Evolutionary conservation across 2,888 invertebrate species (phyloP).

Genomic region (Leucophenga montana): DNA sequence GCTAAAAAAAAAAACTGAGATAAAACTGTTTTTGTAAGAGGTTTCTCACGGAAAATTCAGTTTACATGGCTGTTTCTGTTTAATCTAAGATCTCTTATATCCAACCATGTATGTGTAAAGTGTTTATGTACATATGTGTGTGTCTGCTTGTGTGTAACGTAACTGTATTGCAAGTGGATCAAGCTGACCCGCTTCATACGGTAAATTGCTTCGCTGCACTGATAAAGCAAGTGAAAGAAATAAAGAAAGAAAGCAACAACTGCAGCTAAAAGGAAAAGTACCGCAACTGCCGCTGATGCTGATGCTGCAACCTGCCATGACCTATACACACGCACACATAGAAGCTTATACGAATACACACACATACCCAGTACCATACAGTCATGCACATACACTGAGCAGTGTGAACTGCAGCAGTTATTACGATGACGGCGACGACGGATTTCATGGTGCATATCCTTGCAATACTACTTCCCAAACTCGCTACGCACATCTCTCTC

Average conservation of each 20-base stretch:
- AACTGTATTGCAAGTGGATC: constrained; percentile 30
- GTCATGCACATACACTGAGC: background rate
- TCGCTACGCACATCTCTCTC: constrained; percentile 34
- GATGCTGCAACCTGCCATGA: constrained; percentile 19
- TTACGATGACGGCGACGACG: constrained; percentile 17
- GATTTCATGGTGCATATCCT: constrained; percentile 56
- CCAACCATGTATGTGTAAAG: background rate
- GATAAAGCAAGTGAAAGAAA: constrained; percentile 43
- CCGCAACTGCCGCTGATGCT: constrained; percentile 31
- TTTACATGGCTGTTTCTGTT: too few species aligned
- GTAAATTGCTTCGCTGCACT: constrained; percentile 62
- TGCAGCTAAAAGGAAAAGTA: constrained; percentile 3
- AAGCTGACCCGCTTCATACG: constrained; percentile 64
- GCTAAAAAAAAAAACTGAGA: too few species aligned
- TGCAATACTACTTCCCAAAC: background rate
- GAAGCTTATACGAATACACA: constrained; percentile 12
- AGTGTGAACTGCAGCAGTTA: constrained; percentile 28
- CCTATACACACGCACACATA: constrained; percentile 21
- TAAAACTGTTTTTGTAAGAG: too few species aligned
- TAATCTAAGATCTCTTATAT: too few species aligned
- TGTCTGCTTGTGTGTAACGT: too few species aligned
- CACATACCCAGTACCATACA: background rate
- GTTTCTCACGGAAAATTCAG: too few species aligned
- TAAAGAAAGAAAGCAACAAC: constrained; percentile 9
- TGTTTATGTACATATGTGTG: background rate